Percentiles rank a stretch among this genome's conserved stretches.
Evolutionary conservation across 2,888 invertebrate species (phyloP).

Genomic region (Eupeodes luniger): DNA sequence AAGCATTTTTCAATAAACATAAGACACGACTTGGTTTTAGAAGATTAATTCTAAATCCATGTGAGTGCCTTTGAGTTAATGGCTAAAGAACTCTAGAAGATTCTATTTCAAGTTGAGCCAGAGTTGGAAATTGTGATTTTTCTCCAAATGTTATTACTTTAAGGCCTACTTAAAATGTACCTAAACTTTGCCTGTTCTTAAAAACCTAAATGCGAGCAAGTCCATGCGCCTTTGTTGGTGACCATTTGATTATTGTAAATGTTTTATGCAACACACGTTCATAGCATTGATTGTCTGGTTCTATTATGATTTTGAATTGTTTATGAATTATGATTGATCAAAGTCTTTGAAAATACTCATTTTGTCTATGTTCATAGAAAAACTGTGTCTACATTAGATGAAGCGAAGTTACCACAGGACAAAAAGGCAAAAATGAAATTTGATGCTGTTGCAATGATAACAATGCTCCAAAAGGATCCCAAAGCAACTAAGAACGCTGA

Average conservation of each 20-base stretch:
- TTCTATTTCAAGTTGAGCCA: too few relatives aligned
- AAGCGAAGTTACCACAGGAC: constrained; percentile 87
- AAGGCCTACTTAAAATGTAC: too few relatives aligned
- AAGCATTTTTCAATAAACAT: not conserved
- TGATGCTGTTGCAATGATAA: constrained; percentile 89
- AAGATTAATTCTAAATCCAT: too few relatives aligned
- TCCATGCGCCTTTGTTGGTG: not conserved
- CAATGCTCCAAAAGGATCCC: constrained; percentile 87
- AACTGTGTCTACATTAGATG: constrained; percentile 88
- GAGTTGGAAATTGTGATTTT: too few relatives aligned
- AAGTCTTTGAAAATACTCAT: not conserved
- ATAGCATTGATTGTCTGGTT: constrained; percentile 18
- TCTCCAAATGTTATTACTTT: too few relatives aligned
- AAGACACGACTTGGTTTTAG: too few relatives aligned
- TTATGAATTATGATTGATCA: not conserved
- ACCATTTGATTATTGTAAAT: not conserved
- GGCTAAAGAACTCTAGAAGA: too few relatives aligned
- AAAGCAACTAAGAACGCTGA: constrained; percentile 82
- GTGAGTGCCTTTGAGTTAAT: too few relatives aligned
- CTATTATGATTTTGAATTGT: constrained; percentile 2
- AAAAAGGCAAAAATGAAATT: constrained; percentile 87
- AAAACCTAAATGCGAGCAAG: not conserved
- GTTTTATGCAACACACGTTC: constrained; percentile 29
- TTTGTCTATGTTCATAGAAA: constrained; percentile 83
- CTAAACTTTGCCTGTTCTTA: not conserved